Evolutionary conservation across 2,113 vertebrate genomes (phyloP).

Genomic region (Hemichromis elongatus): DNA sequence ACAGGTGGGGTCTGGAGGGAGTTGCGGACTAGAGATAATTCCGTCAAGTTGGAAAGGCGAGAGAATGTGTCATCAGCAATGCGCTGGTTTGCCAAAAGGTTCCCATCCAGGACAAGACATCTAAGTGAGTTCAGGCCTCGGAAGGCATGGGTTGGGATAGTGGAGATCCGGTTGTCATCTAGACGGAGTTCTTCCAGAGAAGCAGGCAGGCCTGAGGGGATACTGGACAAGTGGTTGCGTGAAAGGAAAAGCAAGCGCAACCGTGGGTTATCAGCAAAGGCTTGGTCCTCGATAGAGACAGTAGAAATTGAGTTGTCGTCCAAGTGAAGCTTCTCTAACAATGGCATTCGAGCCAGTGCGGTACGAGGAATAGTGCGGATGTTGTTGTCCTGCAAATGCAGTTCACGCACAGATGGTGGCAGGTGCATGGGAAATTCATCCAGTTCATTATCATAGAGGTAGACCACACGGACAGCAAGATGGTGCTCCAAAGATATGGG

Average conservation of each 20-base stretch:
- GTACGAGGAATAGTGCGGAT: conserved; percentile 82
- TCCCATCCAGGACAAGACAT: conserved; percentile 89
- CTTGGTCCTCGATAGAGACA: conserved; percentile 91
- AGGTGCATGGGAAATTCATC: conserved; percentile 86
- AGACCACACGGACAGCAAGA: conserved; percentile 80
- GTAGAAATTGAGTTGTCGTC: conserved; percentile 95
- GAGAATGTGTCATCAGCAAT: conserved; percentile 95
- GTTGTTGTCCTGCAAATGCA: conserved; percentile 96
- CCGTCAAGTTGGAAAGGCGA: conserved; percentile 85
- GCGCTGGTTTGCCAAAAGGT: conserved; percentile 91
- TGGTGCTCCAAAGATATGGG: conserved; percentile 80
- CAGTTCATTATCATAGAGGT: conserved; percentile 91
- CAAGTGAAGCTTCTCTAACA: conserved; percentile 88
- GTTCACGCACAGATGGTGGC: conserved; percentile 84
- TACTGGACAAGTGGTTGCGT: conserved; percentile 92
- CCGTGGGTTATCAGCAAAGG: conserved; percentile 83
- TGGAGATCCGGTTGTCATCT: conserved; percentile 94
- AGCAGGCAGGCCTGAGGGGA: conserved; percentile 85
- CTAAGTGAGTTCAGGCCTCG: conserved; percentile 82
- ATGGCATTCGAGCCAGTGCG: conserved; percentile 82
- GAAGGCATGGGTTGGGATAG: conserved; percentile 90
- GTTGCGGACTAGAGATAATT: conserved; percentile 89
- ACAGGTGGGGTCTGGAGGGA: conserved; percentile 85
- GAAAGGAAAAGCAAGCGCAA: conserved; percentile 88
- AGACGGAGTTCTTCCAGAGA: conserved; percentile 89